These are phyloP conservation scores for Acronicta alni DNA, from an alignment of 2,888 invertebrate species.

Conservation along the genomic window DNA sequence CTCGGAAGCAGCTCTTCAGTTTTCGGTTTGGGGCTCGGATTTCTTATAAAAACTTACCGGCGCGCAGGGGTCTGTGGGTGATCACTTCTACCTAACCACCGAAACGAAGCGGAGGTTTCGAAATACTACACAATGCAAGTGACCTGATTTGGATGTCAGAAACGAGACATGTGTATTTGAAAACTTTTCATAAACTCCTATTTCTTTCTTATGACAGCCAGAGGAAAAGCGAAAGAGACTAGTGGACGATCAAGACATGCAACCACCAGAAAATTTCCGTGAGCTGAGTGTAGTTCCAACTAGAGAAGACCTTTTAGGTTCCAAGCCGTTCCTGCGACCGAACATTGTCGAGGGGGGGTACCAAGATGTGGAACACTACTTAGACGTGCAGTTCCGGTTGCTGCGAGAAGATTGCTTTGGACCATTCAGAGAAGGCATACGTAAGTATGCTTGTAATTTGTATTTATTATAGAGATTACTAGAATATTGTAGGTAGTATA, in stretches of 20 bases:
- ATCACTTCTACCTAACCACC: too few species aligned
- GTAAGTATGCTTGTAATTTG: conserved; percentile 64
- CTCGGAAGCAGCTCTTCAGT: too few species aligned
- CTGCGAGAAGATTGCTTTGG: conserved; percentile 94
- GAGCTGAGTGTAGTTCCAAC: conserved; percentile 72
- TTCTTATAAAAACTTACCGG: too few species aligned
- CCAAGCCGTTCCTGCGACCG: conserved; percentile 74
- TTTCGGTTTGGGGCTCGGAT: too few species aligned
- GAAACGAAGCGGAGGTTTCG: too few species aligned
- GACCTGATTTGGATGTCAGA: too few species aligned
- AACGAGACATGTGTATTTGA: too few species aligned
- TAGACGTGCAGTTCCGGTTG: conserved; percentile 93
- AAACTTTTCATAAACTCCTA: background rate
- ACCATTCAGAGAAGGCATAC: conserved; percentile 91
- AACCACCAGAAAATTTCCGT: conserved; percentile 78
- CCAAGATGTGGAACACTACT: conserved; percentile 91
- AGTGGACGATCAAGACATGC: conserved; percentile 19
- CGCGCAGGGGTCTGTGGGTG: too few species aligned
- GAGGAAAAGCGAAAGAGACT: conserved; percentile 7
- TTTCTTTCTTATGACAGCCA: background rate
- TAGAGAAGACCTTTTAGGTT: conserved; percentile 68
- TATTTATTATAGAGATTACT: background rate
- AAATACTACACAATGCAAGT: too few species aligned
- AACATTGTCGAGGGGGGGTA: conserved; percentile 91
- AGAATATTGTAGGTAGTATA: too few species aligned